Conservation (phyloP, 2,888 invertebrate species). For the Lasius platythorax region DNA sequence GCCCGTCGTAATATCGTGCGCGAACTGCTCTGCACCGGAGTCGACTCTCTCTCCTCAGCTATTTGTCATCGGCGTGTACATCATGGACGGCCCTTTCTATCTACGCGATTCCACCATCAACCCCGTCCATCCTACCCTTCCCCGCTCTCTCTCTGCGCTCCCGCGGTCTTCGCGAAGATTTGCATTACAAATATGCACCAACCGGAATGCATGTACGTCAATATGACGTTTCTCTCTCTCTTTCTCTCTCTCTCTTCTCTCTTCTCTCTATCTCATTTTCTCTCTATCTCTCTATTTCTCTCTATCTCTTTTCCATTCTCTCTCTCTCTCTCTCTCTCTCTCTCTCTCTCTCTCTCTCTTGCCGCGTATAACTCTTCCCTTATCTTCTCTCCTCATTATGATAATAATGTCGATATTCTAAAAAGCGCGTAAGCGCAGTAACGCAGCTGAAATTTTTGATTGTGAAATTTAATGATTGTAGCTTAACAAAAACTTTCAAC, state of each 20-base stretch:
- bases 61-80: constrained; percentile 79
- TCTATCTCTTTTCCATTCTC: too few species aligned
- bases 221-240: constrained; percentile 75
- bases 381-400: constrained; percentile 63
- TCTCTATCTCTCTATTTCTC: background rate
- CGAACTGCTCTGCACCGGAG: constrained; percentile 69
- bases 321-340: background rate
- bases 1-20: constrained; percentile 76
- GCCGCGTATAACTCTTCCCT: background rate
- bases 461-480: background rate
- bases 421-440: constrained; percentile 51
- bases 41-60: constrained; percentile 70
- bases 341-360: background rate
- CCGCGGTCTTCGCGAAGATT: constrained; percentile 78
- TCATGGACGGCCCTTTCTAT: constrained; percentile 77
- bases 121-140: constrained; percentile 56
- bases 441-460: constrained; percentile 1
- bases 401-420: constrained; percentile 64
- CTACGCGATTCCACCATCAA: constrained; percentile 59
- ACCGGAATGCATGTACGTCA: constrained; percentile 77
- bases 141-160: constrained; percentile 50
- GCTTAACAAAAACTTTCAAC: background rate
- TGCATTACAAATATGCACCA: constrained; percentile 83
- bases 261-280: constrained; percentile 12
- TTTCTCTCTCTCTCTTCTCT: constrained; percentile 33